Evolutionary conservation across 2,888 invertebrate species (phyloP), one percentile per base, ranked within the genome.

Genomic region (Xylocampa areola): DNA sequence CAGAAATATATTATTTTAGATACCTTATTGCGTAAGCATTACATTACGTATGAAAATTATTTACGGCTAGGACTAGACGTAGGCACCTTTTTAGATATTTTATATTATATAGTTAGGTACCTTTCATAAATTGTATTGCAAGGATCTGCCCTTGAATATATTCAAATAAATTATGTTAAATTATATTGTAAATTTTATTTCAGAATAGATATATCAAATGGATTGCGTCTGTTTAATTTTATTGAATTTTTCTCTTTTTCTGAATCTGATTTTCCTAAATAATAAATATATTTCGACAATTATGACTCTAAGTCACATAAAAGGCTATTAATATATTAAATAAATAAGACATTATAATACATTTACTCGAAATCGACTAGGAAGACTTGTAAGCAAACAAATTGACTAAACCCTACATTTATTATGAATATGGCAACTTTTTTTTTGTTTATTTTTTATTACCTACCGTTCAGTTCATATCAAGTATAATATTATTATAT

Each of bases 11-110:
- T n/a, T n/a, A n/a, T 59, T 76, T 57, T 6, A 29, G 41, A 60
- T 50, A 60, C 47, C 74, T 54, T 68, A 71, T 75, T 68, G 50
- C 57, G 68, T 61, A 68, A 68, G 64, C 64, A 64, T 75, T 71
- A 71, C 47, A 71, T 67, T 75, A 60, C 47, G 40, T 41, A 58
- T 30, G 33, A 41, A 63, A 63, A 58, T 37, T 67, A 71, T 67
- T 72, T 62, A 66, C 29, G 23, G 30, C 54, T 58, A 68, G 30
- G 54, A 62, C 52, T 68, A 76, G 59, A 65, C 16, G 37, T 51
- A 29, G 21, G 17, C 35, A 45, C 29, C 40, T 65, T 25, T 55
- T 62, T 23, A 19, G 13, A 47, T 54, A 49, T 52, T 16, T 36
- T 45, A 47, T 11, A 19, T n/a, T 21, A 47, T 43, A 51, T 2